Percentiles rank a stretch among this genome's conserved stretches.
Evolutionary conservation across 53 echinoderm and acorn worm genomes (phyloP).

Genomic region (Arbacia lixula): DNA sequence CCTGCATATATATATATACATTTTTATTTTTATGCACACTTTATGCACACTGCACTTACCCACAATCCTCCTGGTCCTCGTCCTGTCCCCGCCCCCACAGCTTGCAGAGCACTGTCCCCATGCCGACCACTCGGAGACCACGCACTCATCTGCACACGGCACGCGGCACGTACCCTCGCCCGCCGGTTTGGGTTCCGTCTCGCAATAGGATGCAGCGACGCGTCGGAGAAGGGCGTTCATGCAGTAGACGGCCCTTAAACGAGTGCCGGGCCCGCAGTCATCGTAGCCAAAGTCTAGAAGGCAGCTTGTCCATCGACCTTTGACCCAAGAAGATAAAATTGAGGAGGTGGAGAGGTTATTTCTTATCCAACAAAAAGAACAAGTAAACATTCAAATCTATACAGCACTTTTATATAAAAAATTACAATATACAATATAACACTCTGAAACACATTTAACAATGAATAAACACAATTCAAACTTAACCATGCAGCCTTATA

Average conservation of each 20-base stretch:
- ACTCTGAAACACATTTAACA: too few species aligned
- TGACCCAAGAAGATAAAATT: neutral
- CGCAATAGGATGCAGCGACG: constrained; percentile 63
- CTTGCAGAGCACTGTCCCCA: constrained; percentile 87
- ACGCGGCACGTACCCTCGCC: constrained; percentile 61
- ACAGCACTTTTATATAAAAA: too few species aligned
- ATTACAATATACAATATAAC: too few species aligned
- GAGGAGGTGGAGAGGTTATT: too few species aligned
- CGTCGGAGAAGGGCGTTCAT: constrained; percentile 77
- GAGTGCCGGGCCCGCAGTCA: constrained; percentile 77
- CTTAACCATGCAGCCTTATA: too few species aligned
- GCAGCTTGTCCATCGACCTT: constrained; percentile 89
- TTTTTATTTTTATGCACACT: too few species aligned
- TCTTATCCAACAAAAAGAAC: too few species aligned
- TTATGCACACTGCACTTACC: too few species aligned
- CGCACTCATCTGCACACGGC: constrained; percentile 95
- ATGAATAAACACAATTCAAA: too few species aligned
- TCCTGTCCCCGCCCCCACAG: constrained; percentile 89
- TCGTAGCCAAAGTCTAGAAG: constrained; percentile 63
- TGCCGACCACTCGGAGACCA: constrained; percentile 87
- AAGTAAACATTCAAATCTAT: too few species aligned
- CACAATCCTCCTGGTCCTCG: constrained; percentile 73
- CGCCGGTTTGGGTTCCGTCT: constrained; percentile 48
- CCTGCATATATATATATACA: too few species aligned
- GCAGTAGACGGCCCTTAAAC: constrained; percentile 81